A percentile compares a stretch with the other conserved stretches of the same genome.
These are phyloP conservation scores for Drosophila mercatorum DNA, from an alignment of 2,888 invertebrate genomes.

Conservation along the genomic window DNA sequence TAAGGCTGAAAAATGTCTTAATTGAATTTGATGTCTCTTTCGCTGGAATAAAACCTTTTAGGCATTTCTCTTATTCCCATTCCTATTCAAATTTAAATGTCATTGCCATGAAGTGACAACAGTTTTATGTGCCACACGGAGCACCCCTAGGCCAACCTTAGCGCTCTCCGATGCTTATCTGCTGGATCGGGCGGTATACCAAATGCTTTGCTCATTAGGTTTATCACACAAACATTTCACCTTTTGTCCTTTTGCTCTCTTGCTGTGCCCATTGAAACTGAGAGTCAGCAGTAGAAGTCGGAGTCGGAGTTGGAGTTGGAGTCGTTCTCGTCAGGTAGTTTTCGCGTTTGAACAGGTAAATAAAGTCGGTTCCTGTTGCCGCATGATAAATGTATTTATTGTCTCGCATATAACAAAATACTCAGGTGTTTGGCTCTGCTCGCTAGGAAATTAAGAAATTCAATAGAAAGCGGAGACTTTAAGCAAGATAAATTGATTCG, in stretches of 20 bases:
- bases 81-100: constrained; percentile 66
- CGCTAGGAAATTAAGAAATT: constrained; percentile 24
- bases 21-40: constrained; percentile 72
- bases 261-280: constrained; percentile 18
- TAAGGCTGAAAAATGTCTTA: constrained; percentile 72
- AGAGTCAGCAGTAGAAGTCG: constrained; percentile 16
- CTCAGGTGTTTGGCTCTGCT: constrained; percentile 44
- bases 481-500: constrained; percentile 49
- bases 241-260: constrained; percentile 53
- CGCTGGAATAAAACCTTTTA: constrained; percentile 57
- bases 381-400: constrained; percentile 60
- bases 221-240: constrained; percentile 76
- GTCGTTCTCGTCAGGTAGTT: constrained; percentile 50
- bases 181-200: constrained; percentile 22
- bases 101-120: constrained; percentile 67
- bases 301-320: background rate
- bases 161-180: constrained; percentile 46
- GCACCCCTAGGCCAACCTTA: constrained; percentile 34
- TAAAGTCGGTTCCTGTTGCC: constrained; percentile 53
- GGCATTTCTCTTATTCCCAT: constrained; percentile 11
- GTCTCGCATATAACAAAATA: constrained; percentile 28
- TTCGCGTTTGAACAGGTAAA: constrained; percentile 54
- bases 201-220: constrained; percentile 70
- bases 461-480: constrained; percentile 13
- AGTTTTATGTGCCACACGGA: constrained; percentile 68